These are phyloP conservation scores for Procavia capensis DNA, from an alignment of 2,113 vertebrate species.

Conservation along the genomic window DNA sequence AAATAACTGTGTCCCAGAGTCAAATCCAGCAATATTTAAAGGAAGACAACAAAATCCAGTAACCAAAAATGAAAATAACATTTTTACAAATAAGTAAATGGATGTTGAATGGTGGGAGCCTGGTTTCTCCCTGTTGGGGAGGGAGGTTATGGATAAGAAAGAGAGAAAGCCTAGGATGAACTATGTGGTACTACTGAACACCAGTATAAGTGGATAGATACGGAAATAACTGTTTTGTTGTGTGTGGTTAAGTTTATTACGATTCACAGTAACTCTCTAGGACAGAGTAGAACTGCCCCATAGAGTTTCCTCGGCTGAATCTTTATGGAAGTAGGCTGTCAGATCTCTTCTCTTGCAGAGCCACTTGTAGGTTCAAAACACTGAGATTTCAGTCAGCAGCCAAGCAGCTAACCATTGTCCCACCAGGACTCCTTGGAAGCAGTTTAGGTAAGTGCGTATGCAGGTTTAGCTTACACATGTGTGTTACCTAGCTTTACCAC, in stretches of 20 bases:
- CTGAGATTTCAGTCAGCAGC: no score
- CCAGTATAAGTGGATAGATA: not conserved
- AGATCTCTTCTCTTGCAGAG: not conserved
- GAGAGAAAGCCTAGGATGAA: not conserved
- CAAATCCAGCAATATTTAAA: not conserved
- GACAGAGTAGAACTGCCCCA: no score
- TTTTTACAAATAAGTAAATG: not conserved
- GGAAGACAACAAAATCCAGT: conserved; percentile 29
- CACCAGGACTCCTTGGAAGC: not conserved
- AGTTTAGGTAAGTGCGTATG: no score
- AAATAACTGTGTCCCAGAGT: not conserved
- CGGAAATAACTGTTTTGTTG: not conserved
- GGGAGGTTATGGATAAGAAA: not conserved
- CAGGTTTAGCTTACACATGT: not conserved
- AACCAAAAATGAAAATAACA: not conserved
- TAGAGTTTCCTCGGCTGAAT: no score
- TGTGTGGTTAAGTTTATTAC: no score
- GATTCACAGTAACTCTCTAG: no score
- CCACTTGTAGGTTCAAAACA: not conserved
- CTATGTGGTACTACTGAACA: not conserved
- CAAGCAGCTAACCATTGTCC: no score
- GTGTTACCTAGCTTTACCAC: not conserved
- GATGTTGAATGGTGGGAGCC: not conserved
- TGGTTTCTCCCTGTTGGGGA: not conserved
- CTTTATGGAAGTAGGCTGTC: no score